A percentile compares a stretch with the other conserved stretches of the same genome.
Conservation (phyloP, 2,888 invertebrate species). For the Gasteruption jaculator region DNA sequence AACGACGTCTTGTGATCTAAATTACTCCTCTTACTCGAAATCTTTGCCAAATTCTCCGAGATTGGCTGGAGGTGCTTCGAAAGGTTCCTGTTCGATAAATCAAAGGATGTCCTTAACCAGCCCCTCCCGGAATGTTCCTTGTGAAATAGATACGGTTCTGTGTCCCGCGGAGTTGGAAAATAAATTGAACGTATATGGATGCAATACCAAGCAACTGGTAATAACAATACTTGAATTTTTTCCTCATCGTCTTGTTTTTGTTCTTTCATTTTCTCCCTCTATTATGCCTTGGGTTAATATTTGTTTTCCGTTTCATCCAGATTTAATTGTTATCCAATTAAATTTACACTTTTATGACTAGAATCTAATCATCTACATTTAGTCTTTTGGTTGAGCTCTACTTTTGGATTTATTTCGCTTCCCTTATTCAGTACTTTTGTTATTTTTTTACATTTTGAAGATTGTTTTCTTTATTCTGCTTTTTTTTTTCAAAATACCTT, state of each 20-base stretch:
- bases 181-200: constrained; percentile 49
- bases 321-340: too few species aligned
- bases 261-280: not conserved
- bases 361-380: too few species aligned
- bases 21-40: not conserved
- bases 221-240: not conserved
- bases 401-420: too few species aligned
- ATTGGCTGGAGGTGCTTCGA: constrained; percentile 38
- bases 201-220: constrained; percentile 52
- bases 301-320: too few species aligned
- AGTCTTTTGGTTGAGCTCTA: too few species aligned
- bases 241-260: not conserved
- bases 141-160: constrained; percentile 27
- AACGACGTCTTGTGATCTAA: too few species aligned
- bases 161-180: constrained; percentile 53
- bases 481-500: too few species aligned
- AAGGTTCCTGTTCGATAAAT: constrained; percentile 21
- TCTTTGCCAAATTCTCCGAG: constrained; percentile 26
- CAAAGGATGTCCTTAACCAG: constrained; percentile 33
- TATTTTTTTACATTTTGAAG: too few species aligned
- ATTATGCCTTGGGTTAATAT: too few species aligned
- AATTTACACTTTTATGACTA: too few species aligned
- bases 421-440: too few species aligned
- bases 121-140: constrained; percentile 25
- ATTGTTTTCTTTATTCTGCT: too few species aligned